Base-by-base conservation (phyloP, 2,888 invertebrate genomes). In the Hoplodrina ambigua region DNA sequence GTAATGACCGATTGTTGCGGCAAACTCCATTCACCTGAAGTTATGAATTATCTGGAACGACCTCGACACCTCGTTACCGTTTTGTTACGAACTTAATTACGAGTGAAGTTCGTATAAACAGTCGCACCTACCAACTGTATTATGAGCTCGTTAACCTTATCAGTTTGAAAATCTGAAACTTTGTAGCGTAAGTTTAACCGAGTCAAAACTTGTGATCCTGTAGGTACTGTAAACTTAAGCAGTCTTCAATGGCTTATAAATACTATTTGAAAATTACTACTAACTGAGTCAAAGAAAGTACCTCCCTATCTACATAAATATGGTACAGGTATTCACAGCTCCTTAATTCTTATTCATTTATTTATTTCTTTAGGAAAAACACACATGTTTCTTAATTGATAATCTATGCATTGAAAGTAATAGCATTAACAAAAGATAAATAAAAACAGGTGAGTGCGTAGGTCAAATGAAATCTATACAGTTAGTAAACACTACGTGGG, bases 1-100 rank as follows among this genome's bases (percentile, higher is more conserved):
- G 68, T 78, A 75, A 75, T 79, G 67, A 75, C 60, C 60, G 66
- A 78, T 67, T 69, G 76, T 77, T 72, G 58, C n/a, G 63, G 55
- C 15, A 58, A 55, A 52, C 58, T 53, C 25, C 17, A 61, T 50
- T 64, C 37, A 64, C 60, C 55, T 66, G 52, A 66, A 78, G 59
- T 75, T 75, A 69, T 72, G 62, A 71, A 78, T 78, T 66, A 61
- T 79, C 44, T 52, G 50, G 52, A 75, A 79, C 53, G 57, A 66
- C 59, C 58, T 54, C 74, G 52, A 75, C 69, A 75, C 69, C 69
- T 66, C 65, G 63, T 77, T 63, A 69, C 53, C 62, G 63, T 80
- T 58, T 56, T 59, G 62, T 54, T 50, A 66, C 55, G 30, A 58
- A 65, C 62, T 82, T 82, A 75, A 79, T 79, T 64, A 81, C 30